Conservation (phyloP, 2,113 vertebrate species). For the Hippopotamus amphibius region DNA sequence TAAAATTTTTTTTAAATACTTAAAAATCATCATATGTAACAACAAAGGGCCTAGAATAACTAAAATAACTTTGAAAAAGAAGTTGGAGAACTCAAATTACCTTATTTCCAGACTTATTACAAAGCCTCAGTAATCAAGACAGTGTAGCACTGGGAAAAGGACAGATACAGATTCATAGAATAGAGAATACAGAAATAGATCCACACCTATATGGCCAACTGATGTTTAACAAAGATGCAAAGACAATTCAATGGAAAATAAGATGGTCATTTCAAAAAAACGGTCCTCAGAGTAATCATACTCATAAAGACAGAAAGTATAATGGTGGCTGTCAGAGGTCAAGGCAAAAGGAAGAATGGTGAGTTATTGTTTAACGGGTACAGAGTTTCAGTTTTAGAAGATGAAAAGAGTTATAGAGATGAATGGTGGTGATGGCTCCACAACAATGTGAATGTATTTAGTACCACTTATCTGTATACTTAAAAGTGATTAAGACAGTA, state of each 20-base stretch:
- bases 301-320: not conserved
- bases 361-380: not conserved
- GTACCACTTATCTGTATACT: not conserved
- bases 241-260: not conserved
- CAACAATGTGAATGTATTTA: not conserved
- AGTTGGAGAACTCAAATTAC: not conserved
- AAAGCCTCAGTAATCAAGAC: not conserved
- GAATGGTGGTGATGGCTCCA: not conserved
- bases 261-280: not conserved
- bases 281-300: not conserved
- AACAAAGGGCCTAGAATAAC: not conserved
- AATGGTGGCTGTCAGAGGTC: not conserved
- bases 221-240: not conserved
- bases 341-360: not conserved
- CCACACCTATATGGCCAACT: not conserved
- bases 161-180: not conserved
- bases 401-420: not conserved
- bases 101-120: not conserved
- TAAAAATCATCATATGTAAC: not conserved
- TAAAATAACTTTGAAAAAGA: conserved; percentile 5
- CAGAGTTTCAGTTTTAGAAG: not conserved
- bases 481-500: not conserved
- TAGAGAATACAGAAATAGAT: not conserved
- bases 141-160: not conserved
- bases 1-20: too few species aligned